Percentiles rank a stretch among this genome's conserved stretches.
phyloP scores from a whole-genome alignment of 2,888 invertebrate species.

The Diadegma fenestrale region DNA sequence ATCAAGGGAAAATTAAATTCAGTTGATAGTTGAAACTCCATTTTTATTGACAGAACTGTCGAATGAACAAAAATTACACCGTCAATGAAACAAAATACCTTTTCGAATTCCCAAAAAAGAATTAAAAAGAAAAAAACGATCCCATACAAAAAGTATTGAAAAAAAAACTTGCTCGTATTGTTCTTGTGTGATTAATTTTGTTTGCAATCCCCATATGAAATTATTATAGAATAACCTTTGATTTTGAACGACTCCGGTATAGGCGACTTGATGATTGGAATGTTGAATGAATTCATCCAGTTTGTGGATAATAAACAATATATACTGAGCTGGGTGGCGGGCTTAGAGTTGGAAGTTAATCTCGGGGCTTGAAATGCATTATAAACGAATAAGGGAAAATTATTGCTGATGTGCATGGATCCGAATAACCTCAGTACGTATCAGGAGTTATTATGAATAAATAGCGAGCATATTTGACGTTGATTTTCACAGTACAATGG shows the following conservation, averaged over 20 bases:
- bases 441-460: slow-evolving; percentile 34
- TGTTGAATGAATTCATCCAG: neutral
- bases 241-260: neutral
- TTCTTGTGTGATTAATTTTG: too few relatives aligned
- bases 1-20: neutral
- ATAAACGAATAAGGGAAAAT: slow-evolving; percentile 49
- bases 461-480: slow-evolving; percentile 16
- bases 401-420: slow-evolving; percentile 45
- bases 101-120: too few relatives aligned
- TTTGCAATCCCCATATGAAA: neutral
- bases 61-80: neutral
- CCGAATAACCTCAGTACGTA: slow-evolving; percentile 50
- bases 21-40: neutral
- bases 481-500: slow-evolving; percentile 27
- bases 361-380: slow-evolving; percentile 40
- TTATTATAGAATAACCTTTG: neutral
- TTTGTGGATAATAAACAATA: neutral
- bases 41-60: neutral
- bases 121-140: neutral
- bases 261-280: neutral
- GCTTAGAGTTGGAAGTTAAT: neutral
- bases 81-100: neutral
- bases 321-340: neutral
- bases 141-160: neutral
- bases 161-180: neutral